phyloP scores from a whole-genome alignment of 2,888 invertebrate species.

The Mesorhabditis belari region DNA sequence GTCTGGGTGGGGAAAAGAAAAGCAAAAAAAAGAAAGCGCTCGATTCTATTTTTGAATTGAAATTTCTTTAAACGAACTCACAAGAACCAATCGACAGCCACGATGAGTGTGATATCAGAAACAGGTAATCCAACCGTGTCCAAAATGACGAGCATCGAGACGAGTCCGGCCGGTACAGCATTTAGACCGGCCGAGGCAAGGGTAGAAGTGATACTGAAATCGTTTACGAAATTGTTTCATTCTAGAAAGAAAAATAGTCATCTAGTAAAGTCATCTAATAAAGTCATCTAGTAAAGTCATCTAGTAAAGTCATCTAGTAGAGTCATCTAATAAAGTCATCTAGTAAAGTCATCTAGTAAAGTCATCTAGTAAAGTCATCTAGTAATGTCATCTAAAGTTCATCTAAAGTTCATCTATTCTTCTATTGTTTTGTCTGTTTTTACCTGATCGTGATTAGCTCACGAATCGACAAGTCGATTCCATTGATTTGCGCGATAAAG shows the following conservation, averaged over 20 bases:
- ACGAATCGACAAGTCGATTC: conserved; percentile 69
- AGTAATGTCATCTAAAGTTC: no score
- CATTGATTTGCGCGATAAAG: conserved; percentile 79
- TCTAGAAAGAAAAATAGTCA: no score
- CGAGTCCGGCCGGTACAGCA: conserved; percentile 64
- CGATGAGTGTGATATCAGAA: conserved; percentile 54
- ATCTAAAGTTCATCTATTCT: no score
- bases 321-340: no score
- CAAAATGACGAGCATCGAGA: conserved; percentile 53
- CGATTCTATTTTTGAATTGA: conserved; percentile 1
- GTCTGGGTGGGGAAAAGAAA: background rate
- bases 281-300: no score
- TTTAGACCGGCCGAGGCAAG: conserved; percentile 93
- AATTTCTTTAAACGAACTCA: conserved; percentile 33
- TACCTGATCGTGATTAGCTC: conserved; percentile 78
- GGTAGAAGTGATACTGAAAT: conserved; percentile 79
- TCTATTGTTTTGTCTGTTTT: conserved; percentile 12
- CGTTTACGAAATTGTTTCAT: background rate
- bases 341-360: no score
- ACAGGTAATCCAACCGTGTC: conserved; percentile 55
- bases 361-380: no score
- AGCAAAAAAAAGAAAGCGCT: no score
- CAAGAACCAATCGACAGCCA: conserved; percentile 57
- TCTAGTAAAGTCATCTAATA: no score
- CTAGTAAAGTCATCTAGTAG: no score